Conservation (phyloP, 2,797 vertebrate species). For the Syncerus caffer region DNA sequence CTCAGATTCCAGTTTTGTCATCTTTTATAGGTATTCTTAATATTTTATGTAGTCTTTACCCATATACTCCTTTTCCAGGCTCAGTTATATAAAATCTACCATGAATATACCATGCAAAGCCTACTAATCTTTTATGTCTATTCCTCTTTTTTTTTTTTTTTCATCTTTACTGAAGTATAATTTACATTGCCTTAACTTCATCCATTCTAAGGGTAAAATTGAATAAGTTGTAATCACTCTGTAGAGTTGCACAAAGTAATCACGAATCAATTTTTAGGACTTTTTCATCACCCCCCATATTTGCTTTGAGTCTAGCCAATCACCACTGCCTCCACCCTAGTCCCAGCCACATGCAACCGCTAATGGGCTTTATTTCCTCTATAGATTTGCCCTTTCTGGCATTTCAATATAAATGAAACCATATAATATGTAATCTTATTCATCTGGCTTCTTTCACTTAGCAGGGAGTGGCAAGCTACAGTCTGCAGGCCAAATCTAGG, state of each 20-base stretch:
- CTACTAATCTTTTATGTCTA: background rate
- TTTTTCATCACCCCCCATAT: background rate
- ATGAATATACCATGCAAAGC: background rate
- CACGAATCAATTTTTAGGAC: background rate
- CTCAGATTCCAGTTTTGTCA: background rate
- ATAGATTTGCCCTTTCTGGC: background rate
- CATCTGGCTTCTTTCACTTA: background rate
- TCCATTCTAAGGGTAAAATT: background rate
- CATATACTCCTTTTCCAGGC: background rate
- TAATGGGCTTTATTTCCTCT: background rate
- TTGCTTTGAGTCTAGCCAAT: background rate
- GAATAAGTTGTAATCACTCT: background rate
- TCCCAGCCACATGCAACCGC: background rate
- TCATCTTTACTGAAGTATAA: background rate
- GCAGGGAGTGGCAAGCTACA: background rate
- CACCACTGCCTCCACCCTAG: background rate
- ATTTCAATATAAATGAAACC: background rate
- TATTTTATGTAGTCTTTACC: background rate
- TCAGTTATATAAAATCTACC: background rate
- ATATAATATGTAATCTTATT: background rate
- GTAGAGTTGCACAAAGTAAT: background rate
- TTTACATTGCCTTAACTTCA: background rate
- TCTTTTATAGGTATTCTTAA: background rate
- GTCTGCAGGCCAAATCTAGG: background rate
- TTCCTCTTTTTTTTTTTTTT: background rate